Conservation (phyloP, 2,888 invertebrate species). For the Dicranocentrus wangi region DNA sequence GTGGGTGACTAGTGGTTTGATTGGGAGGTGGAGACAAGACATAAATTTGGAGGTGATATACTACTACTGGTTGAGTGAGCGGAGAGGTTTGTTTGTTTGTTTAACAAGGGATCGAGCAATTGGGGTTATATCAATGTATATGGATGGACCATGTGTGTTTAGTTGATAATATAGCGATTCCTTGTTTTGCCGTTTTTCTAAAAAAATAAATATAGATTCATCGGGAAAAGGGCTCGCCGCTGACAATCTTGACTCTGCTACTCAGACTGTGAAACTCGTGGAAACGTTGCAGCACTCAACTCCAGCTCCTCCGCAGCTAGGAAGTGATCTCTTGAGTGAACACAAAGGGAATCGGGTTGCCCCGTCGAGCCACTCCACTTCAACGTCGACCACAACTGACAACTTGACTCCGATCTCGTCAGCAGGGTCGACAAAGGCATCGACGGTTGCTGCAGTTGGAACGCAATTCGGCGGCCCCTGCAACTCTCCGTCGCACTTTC, state of each 20-base stretch:
- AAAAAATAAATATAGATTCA: constrained; percentile 14
- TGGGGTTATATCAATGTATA: no score
- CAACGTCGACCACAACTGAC: constrained; percentile 48
- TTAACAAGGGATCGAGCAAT: no score
- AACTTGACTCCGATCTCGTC: constrained; percentile 18
- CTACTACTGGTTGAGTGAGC: no score
- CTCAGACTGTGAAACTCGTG: neutral
- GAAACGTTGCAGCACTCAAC: constrained; percentile 1
- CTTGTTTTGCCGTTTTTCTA: no score
- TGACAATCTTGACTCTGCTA: constrained; percentile 21
- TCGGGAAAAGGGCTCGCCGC: neutral
- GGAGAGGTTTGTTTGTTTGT: no score
- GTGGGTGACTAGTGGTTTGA: no score
- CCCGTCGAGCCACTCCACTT: constrained; percentile 30
- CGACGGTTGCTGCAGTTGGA: constrained; percentile 28
- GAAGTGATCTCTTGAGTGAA: constrained; percentile 4
- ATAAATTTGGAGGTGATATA: no score
- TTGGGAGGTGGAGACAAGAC: no score
- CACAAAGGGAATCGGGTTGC: constrained; percentile 6
- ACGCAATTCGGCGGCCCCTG: constrained; percentile 24
- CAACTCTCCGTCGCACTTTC: neutral
- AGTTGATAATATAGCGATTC: no score
- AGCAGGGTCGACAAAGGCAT: neutral
- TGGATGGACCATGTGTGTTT: no score
- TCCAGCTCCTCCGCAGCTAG: neutral